Percentiles rank a stretch among this genome's conserved stretches.
Conservation (phyloP, 2,113 vertebrate species). For the Tragulus kanchil region DNA sequence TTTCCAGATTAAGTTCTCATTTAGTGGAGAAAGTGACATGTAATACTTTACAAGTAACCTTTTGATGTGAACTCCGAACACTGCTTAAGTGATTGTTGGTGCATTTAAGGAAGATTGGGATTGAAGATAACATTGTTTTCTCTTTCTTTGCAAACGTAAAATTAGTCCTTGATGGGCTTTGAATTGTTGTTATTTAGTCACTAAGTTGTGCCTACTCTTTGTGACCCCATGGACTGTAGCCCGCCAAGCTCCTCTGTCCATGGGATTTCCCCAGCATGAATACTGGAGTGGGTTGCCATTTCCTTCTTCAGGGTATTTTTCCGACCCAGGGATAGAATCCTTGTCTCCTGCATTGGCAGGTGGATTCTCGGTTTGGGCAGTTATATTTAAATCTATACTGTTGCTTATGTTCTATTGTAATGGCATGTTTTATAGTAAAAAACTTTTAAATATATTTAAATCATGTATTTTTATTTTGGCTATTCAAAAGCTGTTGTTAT, state of each 20-base stretch:
- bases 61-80: background rate
- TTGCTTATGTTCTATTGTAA: background rate
- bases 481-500: background rate
- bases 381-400: background rate
- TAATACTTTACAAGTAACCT: background rate
- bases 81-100: background rate
- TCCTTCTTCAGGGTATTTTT: no score
- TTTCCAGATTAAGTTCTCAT: background rate
- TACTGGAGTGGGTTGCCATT: no score
- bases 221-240: no score
- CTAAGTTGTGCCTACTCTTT: no score
- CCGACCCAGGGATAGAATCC: no score
- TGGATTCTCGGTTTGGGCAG: background rate
- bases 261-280: no score
- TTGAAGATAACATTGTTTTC: background rate
- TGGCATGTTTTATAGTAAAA: conserved; percentile 3
- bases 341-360: background rate
- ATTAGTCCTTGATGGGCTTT: background rate
- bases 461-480: background rate
- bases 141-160: background rate
- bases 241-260: no score
- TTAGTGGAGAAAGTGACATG: background rate
- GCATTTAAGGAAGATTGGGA: conserved; percentile 7
- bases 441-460: background rate
- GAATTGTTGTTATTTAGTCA: no score